Percentiles rank a stretch among this genome's conserved stretches.
phyloP scores from a whole-genome alignment of 2,888 invertebrate species.

The Deladenus siricidicola region DNA sequence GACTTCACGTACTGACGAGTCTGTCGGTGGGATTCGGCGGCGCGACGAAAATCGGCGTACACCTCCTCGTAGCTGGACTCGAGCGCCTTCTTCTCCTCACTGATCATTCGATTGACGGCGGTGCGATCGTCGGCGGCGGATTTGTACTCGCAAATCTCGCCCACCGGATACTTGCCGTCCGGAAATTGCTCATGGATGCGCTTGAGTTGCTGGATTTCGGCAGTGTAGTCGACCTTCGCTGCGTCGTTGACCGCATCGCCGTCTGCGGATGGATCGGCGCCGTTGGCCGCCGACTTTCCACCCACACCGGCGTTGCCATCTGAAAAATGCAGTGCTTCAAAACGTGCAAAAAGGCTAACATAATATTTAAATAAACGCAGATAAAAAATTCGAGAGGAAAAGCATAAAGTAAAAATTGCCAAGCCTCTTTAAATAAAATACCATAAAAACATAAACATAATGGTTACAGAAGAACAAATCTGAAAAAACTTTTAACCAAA shows the following conservation, averaged over 20 bases:
- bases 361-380: too few relatives aligned
- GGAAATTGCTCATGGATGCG: constrained; percentile 71
- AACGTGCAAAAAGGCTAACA: too few relatives aligned
- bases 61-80: constrained; percentile 84
- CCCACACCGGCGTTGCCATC: not conserved
- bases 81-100: constrained; percentile 69
- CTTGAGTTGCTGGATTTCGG: constrained; percentile 41
- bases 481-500: constrained; percentile 9
- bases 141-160: constrained; percentile 54
- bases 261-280: constrained; percentile 8
- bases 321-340: not conserved
- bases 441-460: too few relatives aligned
- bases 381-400: too few relatives aligned
- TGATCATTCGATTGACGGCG: constrained; percentile 53
- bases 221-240: constrained; percentile 7
- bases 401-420: too few relatives aligned
- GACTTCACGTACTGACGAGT: constrained; percentile 82
- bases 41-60: constrained; percentile 69
- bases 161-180: constrained; percentile 75
- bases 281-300: constrained; percentile 10
- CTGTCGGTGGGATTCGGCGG: constrained; percentile 95
- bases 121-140: constrained; percentile 43
- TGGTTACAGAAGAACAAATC: too few relatives aligned
- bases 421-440: too few relatives aligned
- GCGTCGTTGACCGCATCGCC: constrained; percentile 15